These are phyloP conservation scores for Marmota flaviventris DNA, from an alignment of 2,113 vertebrate genomes.

Conservation along the genomic window DNA sequence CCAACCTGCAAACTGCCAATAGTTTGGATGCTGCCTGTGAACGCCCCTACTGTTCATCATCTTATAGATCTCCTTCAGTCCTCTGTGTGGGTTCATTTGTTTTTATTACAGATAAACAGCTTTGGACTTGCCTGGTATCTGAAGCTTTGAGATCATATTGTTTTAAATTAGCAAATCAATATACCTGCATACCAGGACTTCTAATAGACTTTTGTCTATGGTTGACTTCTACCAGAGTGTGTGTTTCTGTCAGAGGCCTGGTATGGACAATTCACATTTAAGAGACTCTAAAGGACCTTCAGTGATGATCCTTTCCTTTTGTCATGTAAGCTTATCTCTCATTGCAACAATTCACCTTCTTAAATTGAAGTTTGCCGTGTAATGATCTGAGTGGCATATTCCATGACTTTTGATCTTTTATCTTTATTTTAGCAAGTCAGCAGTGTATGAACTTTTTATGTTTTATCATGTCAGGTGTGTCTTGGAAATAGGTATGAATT, in stretches of 20 bases:
- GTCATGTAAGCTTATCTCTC: neutral
- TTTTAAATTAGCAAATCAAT: neutral
- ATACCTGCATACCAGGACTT: neutral
- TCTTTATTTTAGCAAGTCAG: neutral
- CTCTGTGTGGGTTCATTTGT: neutral
- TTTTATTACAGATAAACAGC: neutral
- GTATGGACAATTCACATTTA: neutral
- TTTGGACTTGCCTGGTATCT: neutral
- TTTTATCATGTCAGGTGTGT: constrained; percentile 1
- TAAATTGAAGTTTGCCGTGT: neutral
- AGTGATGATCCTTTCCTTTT: neutral
- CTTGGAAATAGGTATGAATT: constrained; percentile 9
- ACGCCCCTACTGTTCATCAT: neutral
- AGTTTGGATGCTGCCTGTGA: too few relatives aligned
- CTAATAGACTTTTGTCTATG: neutral
- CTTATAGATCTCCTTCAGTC: neutral
- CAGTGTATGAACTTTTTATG: neutral
- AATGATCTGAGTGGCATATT: constrained; percentile 16
- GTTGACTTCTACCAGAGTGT: neutral
- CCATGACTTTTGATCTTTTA: neutral
- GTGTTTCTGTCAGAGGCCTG: neutral
- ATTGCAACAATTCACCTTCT: neutral
- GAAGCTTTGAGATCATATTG: neutral
- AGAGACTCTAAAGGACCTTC: neutral
- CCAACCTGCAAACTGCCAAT: too few relatives aligned